Conservation (phyloP, 2,888 invertebrate species). For the Atrina japonica region DNA sequence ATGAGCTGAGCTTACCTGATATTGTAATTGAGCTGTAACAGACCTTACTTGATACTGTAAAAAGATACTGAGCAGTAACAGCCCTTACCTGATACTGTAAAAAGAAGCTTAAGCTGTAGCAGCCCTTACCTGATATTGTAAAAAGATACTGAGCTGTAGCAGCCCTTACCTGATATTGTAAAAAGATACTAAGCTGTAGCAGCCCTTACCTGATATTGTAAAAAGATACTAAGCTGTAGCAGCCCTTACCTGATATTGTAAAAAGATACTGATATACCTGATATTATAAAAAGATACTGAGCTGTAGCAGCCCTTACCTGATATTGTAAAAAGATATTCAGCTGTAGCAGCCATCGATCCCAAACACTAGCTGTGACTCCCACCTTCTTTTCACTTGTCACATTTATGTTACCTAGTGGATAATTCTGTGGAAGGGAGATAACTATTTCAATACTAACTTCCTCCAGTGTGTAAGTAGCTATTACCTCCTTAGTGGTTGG, state of each 20-base stretch:
- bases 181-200: not conserved
- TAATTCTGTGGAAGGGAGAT: conserved; percentile 91
- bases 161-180: too few relatives aligned
- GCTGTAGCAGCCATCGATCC: conserved; percentile 89
- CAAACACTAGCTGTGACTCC: conserved; percentile 87
- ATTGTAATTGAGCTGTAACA: conserved; percentile 88
- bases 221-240: too few relatives aligned
- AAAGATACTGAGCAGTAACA: too few relatives aligned
- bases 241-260: too few relatives aligned
- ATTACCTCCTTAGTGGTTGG: conserved; percentile 88
- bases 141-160: too few relatives aligned
- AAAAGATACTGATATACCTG: too few relatives aligned
- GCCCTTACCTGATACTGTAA: too few relatives aligned
- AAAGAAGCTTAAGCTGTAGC: too few relatives aligned
- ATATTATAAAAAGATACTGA: not conserved
- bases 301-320: conserved; percentile 85
- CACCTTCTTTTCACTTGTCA: conserved; percentile 85
- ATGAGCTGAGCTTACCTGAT: conserved; percentile 89
- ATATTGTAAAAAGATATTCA: conserved; percentile 92
- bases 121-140: conserved; percentile 4
- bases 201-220: not conserved
- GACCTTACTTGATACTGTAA: conserved; percentile 82
- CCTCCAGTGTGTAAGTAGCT: conserved; percentile 87
- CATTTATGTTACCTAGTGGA: conserved; percentile 89
- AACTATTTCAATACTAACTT: conserved; percentile 86